Evolutionary conservation across 2,113 vertebrate species (phyloP), one percentile per base, ranked within the genome.

Genomic region (Crotalus viridis): DNA sequence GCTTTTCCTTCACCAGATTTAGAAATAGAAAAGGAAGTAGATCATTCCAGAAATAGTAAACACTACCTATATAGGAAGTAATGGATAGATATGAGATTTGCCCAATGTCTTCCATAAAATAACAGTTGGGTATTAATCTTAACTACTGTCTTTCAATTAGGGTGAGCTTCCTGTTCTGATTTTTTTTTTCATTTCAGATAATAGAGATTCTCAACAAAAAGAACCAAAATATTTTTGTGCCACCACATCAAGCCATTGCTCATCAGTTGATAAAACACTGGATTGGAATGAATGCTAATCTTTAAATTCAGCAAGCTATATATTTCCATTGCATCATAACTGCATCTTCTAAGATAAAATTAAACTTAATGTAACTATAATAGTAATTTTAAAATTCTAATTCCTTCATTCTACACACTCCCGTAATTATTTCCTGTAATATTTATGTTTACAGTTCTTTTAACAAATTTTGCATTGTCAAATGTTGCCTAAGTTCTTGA

Each of bases 241-340:
- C 99, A 19, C 98, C 99, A 17, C 97, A 97, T 95, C 98, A 96
- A 96, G 98, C 98, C 61, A 99, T 99, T 93, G 98, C 99, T 0
- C 98, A 99, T 95, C 98, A 99, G 90, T 95, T 99, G 94, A 98
- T 99, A 97, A 99, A 98, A 95, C 97, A 99, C 56, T 99, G 99
- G 99, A 98, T 98, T 94, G 95, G 98, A 93, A 98, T 98, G 93
- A 99, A 96, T 95, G 97, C 98, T 46, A 99, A 98, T 96, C 98
- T 99, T 88, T 99, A 95, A 98, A 89, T 95, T 89, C 87, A 92
- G 91, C 55, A 92, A 95, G 57, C 61, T 92, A 59, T 90, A 93
- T 94, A 13, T 85, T 91, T 92, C 43, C 54, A 9, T 69, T 91
- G 69, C 92, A 91, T 91, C 94, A 86, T 39, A 91, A 46, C 26